Base-by-base conservation (phyloP, 1,140 invertebrate species). In the Carcinoscorpius rotundicauda region DNA sequence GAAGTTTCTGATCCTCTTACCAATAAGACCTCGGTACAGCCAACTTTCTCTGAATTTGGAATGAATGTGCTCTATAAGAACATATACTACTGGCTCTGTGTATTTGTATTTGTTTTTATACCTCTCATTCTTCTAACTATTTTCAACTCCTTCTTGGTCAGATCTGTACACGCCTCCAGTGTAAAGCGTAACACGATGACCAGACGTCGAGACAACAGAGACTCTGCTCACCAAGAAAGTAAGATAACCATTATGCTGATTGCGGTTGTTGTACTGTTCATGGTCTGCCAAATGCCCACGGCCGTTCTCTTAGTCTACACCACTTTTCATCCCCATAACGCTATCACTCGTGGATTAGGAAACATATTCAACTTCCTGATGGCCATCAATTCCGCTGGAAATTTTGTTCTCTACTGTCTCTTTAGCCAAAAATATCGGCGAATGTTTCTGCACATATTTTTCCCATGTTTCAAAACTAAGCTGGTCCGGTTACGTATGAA, bases 401-500 rank as follows among this genome's bases (percentile, higher is more conserved):
- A 89, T 77, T 89, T 90, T 75, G 78, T 90, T 61, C 77, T 90
- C 51, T 90, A 90, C 75, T 88, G 86, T 64, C 83, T 84, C 50
- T 81, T 90, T 70, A 87, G 86, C 68, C 84, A 86, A 72, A 72
- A 86, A 70, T 90, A 89, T 76, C 79, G 87, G 29, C 81, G 82
- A 63, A 89, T 87, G 5, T 84, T 90, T 68, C 77, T 83, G 56
- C 74, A 80, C 55, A 78, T 87, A 3, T 84, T 89, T 72, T 83
- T 82, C 52, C 76, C 76, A 5, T 81, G 79, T 64, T 10, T 72
- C 6, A 61, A 64, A 53, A 63, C 64, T 4, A 64, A 56, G 51
- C 53, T 65, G 8, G 49, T 51, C 5, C 50, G 51, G 9, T 51
- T 65, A 51, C 61, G 63, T 56, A 52, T 70, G 49, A 61, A 67